phyloP scores from a whole-genome alignment of 2,888 invertebrate species.

The Trissolcus brochymenae region DNA sequence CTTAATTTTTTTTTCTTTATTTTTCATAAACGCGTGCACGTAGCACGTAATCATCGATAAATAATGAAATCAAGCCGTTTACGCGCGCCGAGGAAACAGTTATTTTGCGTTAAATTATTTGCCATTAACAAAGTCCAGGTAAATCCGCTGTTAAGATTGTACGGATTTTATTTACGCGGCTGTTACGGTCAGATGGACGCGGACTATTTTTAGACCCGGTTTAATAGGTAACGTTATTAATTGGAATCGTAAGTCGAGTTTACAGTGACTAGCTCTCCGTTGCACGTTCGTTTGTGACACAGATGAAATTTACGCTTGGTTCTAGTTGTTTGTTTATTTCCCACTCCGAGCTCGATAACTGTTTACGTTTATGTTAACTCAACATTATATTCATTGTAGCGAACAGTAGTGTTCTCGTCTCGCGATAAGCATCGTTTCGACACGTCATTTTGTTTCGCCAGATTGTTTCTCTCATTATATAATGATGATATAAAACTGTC shows the following conservation, averaged over 20 bases:
- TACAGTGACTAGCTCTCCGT: background rate
- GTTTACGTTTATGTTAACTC: too few relatives aligned
- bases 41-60: too few relatives aligned
- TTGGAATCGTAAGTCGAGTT: slow-evolving; percentile 14
- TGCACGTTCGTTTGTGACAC: slow-evolving; percentile 3
- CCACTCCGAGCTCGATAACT: too few relatives aligned
- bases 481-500: background rate
- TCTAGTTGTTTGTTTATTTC: background rate
- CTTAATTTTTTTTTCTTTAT: slow-evolving; percentile 13
- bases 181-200: slow-evolving; percentile 32
- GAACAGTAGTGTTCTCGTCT: background rate
- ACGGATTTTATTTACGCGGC: slow-evolving; percentile 28
- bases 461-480: background rate
- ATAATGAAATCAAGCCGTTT: background rate
- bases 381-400: too few relatives aligned
- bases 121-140: slow-evolving; percentile 33
- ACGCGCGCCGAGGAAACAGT: slow-evolving; percentile 17
- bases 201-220: slow-evolving; percentile 31
- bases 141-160: slow-evolving; percentile 1
- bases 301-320: background rate
- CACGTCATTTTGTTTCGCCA: background rate
- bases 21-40: too few relatives aligned
- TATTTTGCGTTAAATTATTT: slow-evolving; percentile 33
- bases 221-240: slow-evolving; percentile 37
- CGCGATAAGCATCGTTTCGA: background rate